Evolutionary conservation across 2,113 vertebrate genomes (phyloP).

Genomic region (Mus pahari): DNA sequence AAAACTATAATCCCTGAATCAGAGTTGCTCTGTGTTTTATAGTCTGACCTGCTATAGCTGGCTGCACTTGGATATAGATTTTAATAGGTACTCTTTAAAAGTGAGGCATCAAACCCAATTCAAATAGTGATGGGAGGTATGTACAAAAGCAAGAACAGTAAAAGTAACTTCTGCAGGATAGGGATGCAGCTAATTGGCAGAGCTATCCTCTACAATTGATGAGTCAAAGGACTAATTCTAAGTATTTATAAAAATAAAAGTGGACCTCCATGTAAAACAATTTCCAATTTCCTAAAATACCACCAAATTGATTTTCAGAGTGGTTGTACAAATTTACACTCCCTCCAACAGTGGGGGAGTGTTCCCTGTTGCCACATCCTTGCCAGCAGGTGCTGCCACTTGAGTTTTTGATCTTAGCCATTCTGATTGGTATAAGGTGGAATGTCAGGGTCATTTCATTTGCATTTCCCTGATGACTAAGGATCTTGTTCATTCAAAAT

Average conservation of each 20-base stretch:
- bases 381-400: too few species aligned
- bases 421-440: too few species aligned
- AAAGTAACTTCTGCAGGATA: background rate
- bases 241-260: background rate
- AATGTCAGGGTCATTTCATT: too few species aligned
- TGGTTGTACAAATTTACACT: too few species aligned
- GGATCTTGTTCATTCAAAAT: too few species aligned
- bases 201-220: background rate
- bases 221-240: background rate
- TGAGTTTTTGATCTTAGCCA: too few species aligned
- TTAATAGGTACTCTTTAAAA: background rate
- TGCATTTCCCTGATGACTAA: too few species aligned
- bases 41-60: background rate
- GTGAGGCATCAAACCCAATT: background rate
- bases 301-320: too few species aligned
- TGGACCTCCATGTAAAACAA: background rate
- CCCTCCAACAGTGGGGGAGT: too few species aligned
- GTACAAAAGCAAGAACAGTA: background rate
- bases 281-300: too few species aligned
- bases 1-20: background rate
- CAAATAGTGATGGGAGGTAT: background rate
- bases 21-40: background rate
- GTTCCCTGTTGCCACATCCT: too few species aligned
- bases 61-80: background rate
- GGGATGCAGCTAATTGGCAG: background rate